Evolutionary conservation across 2,113 vertebrate genomes (phyloP), one percentile per base, ranked within the genome.

Genomic region (Brienomyrus longianalis): DNA sequence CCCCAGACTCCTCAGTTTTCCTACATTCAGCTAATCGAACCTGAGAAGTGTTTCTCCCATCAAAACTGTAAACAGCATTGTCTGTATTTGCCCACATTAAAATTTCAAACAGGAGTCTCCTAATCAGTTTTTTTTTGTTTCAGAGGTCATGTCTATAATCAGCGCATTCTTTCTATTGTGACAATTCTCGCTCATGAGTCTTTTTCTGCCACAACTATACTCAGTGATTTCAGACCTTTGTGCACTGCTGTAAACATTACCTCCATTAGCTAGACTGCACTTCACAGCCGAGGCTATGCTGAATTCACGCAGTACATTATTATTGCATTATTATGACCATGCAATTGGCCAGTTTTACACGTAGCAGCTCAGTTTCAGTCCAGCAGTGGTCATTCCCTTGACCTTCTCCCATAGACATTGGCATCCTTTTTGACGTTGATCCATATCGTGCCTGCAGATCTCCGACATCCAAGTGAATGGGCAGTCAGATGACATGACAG

Each of bases 381-480:
- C 45, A 8, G 56, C 43, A 1, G 39, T 6, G 27, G n/a, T 51
- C 48, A 2, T 74, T 31, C 31, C 48, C 43, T 9, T 70, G 52
- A 54, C 19, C 52, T 54, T 21, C 17, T 19, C 54, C 5, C 4
- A 1, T 59, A 62, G 9, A 39, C 31, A 5, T 43, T 11, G 43
- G 11, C 59, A 11, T 27, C 17, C n/a, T 9, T 21, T 31, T 17
- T 52, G 84, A 50, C 5, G 2, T 35, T 17, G 35, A 35, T 48
- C 39, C 7, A 3, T n/a, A 15, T 3, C 51, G 13, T 47, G 17
- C 11, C 70, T 0, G 77, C 93, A 99, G 98, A 99, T 99, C 95
- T 99, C 98, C 0, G 98, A 99, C 91, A 99, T 99, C 93, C 98
- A 99, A 96, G 95, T 99, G 92, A 97, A 95, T 0, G 98, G 98